Conservation (phyloP, 2,113 vertebrate species). For the Melozone crissalis region DNA sequence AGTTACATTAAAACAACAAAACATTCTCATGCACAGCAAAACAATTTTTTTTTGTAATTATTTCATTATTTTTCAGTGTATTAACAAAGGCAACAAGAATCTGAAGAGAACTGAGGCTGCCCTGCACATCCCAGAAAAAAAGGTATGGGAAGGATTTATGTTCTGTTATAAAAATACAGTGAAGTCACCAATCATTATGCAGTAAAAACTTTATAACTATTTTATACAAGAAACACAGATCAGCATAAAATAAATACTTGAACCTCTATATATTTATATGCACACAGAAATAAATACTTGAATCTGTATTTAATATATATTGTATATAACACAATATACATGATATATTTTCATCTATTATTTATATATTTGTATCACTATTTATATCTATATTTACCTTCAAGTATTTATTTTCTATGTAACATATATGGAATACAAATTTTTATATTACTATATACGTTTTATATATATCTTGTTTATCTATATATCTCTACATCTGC, state of each 20-base stretch:
- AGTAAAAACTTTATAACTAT: background rate
- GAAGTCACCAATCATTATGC: background rate
- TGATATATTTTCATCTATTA: background rate
- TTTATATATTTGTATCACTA: background rate
- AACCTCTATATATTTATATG: background rate
- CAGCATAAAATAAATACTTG: background rate
- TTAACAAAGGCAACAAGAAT: background rate
- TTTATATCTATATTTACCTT: background rate
- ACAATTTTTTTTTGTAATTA: background rate
- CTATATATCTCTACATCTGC: background rate
- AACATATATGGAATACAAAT: background rate
- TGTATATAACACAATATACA: background rate
- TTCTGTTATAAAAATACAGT: background rate
- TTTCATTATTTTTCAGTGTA: background rate
- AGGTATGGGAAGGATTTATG: background rate
- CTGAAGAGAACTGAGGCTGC: background rate
- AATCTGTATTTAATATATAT: background rate
- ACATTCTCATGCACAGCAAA: background rate
- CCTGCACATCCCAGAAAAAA: background rate
- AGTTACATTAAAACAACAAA: background rate
- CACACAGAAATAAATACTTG: background rate
- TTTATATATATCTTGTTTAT: background rate
- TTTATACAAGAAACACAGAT: background rate
- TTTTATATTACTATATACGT: background rate
- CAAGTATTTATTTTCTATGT: background rate